phyloP scores from a whole-genome alignment of 2,888 invertebrate genomes.

The Schizaphis graminum region DNA sequence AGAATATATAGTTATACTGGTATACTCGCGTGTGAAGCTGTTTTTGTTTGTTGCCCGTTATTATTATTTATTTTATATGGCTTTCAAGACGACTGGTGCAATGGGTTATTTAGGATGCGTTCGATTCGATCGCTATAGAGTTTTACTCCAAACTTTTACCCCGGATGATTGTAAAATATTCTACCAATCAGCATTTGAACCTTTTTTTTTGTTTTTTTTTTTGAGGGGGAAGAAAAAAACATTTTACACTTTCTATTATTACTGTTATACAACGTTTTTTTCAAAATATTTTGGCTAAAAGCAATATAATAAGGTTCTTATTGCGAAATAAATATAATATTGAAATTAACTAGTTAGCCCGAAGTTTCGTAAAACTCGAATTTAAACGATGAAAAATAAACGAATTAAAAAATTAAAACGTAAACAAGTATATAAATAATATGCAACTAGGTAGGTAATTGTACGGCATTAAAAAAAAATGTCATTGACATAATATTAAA shows the following conservation, averaged over 20 bases:
- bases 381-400: neutral
- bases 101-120: neutral
- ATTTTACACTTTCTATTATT: neutral
- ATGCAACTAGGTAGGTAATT: neutral
- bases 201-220: neutral
- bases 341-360: neutral
- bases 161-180: neutral
- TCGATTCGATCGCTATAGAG: neutral
- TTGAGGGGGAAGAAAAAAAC: neutral
- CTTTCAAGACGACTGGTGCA: neutral
- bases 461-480: neutral
- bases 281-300: neutral
- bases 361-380: neutral
- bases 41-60: neutral
- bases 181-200: neutral
- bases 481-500: neutral
- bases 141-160: neutral
- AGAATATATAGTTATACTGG: conserved; percentile 18
- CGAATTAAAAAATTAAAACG: neutral
- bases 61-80: conserved; percentile 29
- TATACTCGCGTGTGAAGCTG: neutral
- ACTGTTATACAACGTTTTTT: neutral
- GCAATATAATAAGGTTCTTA: neutral
- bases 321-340: neutral
- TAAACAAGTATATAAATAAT: conserved; percentile 2